Evolutionary conservation across 2,113 vertebrate genomes (phyloP).

Genomic region (Chloropsis hardwickii): DNA sequence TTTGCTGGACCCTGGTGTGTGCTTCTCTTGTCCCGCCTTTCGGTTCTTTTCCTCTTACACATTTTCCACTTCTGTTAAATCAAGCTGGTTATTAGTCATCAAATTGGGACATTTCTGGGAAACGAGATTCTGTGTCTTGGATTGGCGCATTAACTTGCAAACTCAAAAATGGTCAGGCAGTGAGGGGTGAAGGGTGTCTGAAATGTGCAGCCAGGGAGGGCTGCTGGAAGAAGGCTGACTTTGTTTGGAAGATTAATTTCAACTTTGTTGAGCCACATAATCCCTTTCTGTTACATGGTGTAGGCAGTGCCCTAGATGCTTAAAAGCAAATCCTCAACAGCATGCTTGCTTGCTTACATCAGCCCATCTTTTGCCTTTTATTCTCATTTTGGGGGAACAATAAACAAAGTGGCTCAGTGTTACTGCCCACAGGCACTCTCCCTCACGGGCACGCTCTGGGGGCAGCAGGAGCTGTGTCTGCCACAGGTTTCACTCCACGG

Average conservation of each 20-base stretch:
- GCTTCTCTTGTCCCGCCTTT: not conserved
- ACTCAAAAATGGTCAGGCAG: not conserved
- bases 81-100: not conserved
- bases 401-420: conserved; percentile 77
- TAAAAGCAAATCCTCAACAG: conserved; percentile 72
- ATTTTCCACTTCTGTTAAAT: not conserved
- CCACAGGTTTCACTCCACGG: not conserved
- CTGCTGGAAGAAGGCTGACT: conserved; percentile 67
- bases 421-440: not conserved
- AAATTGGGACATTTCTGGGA: not conserved
- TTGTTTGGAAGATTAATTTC: conserved; percentile 72
- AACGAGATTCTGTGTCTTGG: not conserved
- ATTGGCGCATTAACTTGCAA: not conserved
- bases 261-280: conserved; percentile 70
- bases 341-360: conserved; percentile 76
- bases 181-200: conserved; percentile 19
- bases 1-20: not conserved
- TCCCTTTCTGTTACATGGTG: conserved; percentile 70
- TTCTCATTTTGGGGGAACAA: conserved; percentile 64
- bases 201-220: not conserved
- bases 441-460: fast-evolving
- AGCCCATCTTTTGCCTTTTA: conserved; percentile 53
- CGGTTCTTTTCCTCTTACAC: not conserved
- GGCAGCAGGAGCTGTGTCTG: not conserved
- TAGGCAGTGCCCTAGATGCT: conserved; percentile 66